Evolutionary conservation across 2,113 vertebrate genomes (phyloP).

Genomic region (Lepus europaeus): DNA sequence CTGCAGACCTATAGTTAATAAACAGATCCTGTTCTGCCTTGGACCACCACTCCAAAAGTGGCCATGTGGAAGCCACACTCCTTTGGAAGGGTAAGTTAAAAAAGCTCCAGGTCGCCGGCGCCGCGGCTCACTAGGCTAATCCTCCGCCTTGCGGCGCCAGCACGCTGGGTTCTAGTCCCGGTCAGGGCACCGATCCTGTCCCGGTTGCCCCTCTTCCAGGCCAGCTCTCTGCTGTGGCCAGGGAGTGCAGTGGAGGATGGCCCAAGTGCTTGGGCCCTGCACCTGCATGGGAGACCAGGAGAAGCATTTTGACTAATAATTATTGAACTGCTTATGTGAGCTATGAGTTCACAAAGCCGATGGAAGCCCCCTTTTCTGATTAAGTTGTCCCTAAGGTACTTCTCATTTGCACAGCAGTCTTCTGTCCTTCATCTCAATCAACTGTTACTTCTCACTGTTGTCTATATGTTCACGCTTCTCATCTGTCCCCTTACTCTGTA

Average conservation of each 20-base stretch:
- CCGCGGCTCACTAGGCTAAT: too few species aligned
- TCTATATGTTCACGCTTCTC: background rate
- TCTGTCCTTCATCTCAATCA: background rate
- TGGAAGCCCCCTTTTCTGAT: background rate
- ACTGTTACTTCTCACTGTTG: background rate
- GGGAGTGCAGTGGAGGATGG: too few species aligned
- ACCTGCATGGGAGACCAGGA: too few species aligned
- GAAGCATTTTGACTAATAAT: constrained; percentile 3
- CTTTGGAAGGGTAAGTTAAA: background rate
- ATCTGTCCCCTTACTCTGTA: background rate
- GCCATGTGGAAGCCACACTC: background rate
- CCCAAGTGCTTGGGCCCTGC: too few species aligned
- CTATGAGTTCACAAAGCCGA: background rate
- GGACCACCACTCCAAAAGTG: background rate
- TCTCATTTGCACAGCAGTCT: background rate
- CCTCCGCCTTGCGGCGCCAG: too few species aligned
- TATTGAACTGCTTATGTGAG: background rate
- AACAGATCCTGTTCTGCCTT: background rate
- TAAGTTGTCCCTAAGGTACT: background rate
- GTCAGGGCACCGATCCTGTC: too few species aligned
- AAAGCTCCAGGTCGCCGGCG: background rate
- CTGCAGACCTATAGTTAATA: background rate
- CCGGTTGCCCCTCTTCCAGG: too few species aligned
- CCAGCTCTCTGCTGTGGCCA: too few species aligned
- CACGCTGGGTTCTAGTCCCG: too few species aligned